These are phyloP conservation scores for Eumaeus atala DNA, from an alignment of 1,140 invertebrate genomes.

Conservation along the genomic window DNA sequence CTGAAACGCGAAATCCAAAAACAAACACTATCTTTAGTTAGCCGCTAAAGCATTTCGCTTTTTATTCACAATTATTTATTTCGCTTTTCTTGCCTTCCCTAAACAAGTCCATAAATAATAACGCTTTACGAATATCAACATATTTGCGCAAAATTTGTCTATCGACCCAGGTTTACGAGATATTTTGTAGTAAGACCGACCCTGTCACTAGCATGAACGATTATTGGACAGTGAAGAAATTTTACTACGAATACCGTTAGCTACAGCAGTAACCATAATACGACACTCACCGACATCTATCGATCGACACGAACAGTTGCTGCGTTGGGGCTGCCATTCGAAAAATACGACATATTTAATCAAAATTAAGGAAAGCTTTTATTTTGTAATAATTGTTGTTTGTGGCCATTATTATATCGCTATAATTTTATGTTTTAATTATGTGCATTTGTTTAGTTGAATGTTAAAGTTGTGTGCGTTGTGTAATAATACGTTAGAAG, in stretches of 20 bases:
- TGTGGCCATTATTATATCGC: neutral
- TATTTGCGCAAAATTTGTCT: conserved; percentile 41
- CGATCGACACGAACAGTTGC: conserved; percentile 61
- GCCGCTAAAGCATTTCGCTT: conserved; percentile 40
- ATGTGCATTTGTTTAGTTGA: neutral
- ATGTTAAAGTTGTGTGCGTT: conserved; percentile 20
- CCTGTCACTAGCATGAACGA: conserved; percentile 33
- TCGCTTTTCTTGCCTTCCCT: conserved; percentile 9
- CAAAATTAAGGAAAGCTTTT: too few relatives aligned
- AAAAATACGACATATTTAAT: neutral
- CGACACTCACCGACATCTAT: conserved; percentile 70
- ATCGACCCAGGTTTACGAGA: conserved; percentile 42
- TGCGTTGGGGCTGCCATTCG: conserved; percentile 42
- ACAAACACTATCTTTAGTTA: conserved; percentile 48
- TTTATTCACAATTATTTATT: conserved; percentile 12
- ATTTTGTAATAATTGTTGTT: too few relatives aligned
- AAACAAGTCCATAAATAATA: conserved; percentile 21
- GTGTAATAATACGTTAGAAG: conserved; percentile 21
- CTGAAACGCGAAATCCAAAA: conserved; percentile 53
- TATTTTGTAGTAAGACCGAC: conserved; percentile 44
- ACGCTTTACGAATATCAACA: conserved; percentile 34
- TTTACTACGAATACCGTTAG: conserved; percentile 70
- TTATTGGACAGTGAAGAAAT: conserved; percentile 48
- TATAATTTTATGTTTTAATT: neutral
- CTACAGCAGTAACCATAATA: conserved; percentile 66